Evolutionary conservation across 2,797 vertebrate genomes (phyloP).

Genomic region (Myotis pilosus): DNA sequence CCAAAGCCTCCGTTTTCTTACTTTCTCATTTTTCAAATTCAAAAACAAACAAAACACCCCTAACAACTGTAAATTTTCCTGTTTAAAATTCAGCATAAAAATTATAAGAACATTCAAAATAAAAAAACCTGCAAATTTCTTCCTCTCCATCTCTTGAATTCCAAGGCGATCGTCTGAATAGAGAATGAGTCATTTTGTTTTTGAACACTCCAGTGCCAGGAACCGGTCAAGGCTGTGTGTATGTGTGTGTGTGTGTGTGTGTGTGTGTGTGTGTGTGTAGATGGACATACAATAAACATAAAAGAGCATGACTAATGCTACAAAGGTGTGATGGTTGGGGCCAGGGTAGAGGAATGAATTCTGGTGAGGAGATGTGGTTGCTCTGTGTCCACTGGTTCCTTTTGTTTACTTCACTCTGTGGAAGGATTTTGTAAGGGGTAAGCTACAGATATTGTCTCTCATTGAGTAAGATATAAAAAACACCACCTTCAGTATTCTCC

Average conservation of each 20-base stretch:
- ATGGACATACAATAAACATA: not conserved
- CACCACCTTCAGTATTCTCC: not conserved
- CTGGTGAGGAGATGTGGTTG: not conserved
- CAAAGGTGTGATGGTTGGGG: rapidly evolving
- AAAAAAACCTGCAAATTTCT: not conserved
- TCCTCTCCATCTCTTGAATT: not conserved
- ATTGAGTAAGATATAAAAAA: not conserved
- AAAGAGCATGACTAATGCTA: rapidly evolving
- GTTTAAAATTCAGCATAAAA: not conserved
- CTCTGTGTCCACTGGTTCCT: not conserved
- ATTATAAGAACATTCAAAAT: not conserved
- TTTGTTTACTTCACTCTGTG: not conserved
- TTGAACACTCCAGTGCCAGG: not conserved
- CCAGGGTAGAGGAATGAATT: not conserved
- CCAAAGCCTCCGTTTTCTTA: not conserved
- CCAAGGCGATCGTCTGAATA: not conserved
- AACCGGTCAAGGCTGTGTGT: not conserved
- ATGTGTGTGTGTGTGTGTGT: no score
- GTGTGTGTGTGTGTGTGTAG: not conserved
- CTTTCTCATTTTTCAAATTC: not conserved
- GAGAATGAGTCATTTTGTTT: not conserved
- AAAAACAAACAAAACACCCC: not conserved
- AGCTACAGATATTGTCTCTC: not conserved
- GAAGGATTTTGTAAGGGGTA: not conserved
- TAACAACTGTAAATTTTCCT: not conserved